Evolutionary conservation across 1,140 invertebrate genomes (phyloP).

Genomic region (Micrasema longulum): DNA sequence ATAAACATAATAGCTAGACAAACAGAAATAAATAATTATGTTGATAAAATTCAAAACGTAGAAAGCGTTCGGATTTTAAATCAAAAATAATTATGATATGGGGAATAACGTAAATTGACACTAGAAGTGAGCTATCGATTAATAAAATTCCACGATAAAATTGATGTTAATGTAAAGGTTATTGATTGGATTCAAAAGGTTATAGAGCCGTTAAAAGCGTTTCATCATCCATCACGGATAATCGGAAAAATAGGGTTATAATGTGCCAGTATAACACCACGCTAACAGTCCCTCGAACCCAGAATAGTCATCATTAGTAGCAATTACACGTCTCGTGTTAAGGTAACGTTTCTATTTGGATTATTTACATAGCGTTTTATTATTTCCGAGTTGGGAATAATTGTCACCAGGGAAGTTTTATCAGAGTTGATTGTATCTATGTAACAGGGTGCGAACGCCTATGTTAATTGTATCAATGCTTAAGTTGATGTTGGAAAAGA

Average conservation of each 20-base stretch:
- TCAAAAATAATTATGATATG: no score
- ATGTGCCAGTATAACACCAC: not conserved
- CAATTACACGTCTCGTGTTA: constrained; percentile 36
- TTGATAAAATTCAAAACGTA: no score
- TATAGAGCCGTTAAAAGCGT: not conserved
- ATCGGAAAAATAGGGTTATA: not conserved
- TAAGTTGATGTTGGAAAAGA: constrained; percentile 10
- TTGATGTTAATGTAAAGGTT: not conserved
- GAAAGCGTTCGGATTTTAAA: no score
- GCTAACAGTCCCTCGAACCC: not conserved
- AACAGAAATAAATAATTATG: no score
- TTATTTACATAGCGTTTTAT: constrained; percentile 44
- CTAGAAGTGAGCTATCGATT: no score
- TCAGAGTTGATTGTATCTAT: not conserved
- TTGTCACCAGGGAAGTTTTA: constrained; percentile 11
- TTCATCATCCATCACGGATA: constrained; percentile 11
- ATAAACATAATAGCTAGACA: no score
- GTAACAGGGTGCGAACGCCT: not conserved
- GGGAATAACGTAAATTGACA: no score
- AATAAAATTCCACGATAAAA: no score
- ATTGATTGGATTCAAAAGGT: not conserved
- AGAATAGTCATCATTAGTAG: constrained; percentile 35
- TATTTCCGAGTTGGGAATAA: constrained; percentile 24
- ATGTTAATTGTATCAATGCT: constrained; percentile 17
- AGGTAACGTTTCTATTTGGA: constrained; percentile 40